Conservation (phyloP, 1,140 invertebrate genomes). For the Pogonus chalceus region DNA sequence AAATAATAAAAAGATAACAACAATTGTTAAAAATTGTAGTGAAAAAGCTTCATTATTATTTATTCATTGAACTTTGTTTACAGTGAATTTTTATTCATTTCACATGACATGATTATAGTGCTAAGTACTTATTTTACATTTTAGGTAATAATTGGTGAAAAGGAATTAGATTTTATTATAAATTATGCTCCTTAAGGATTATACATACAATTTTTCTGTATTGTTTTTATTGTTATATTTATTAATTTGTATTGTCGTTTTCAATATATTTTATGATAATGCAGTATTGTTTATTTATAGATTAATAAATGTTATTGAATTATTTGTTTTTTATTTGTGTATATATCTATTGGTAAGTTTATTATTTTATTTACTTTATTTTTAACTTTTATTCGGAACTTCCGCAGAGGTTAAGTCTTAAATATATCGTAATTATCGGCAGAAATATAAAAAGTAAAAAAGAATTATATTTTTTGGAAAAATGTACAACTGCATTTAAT, state of each 20-base stretch:
- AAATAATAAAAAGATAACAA: slow-evolving; percentile 10
- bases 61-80: not conserved
- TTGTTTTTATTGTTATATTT: not conserved
- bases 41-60: not conserved
- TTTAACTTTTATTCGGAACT: too few relatives aligned
- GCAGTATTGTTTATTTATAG: too few relatives aligned
- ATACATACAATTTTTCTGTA: not conserved
- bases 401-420: too few relatives aligned
- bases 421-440: too few relatives aligned
- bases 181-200: too few relatives aligned
- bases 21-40: not conserved
- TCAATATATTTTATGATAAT: slow-evolving; percentile 2
- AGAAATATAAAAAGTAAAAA: too few relatives aligned
- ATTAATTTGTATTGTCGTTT: not conserved
- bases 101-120: not conserved
- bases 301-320: too few relatives aligned
- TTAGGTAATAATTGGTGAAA: too few relatives aligned
- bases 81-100: not conserved
- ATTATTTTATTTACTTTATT: too few relatives aligned
- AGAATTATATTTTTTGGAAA: too few relatives aligned
- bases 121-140: not conserved
- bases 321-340: not conserved
- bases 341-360: not conserved
- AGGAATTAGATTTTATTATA: too few relatives aligned
- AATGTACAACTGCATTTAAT: too few relatives aligned